Evolutionary conservation across 2,797 vertebrate species (phyloP).

Genomic region (Silurus aristotelis): DNA sequence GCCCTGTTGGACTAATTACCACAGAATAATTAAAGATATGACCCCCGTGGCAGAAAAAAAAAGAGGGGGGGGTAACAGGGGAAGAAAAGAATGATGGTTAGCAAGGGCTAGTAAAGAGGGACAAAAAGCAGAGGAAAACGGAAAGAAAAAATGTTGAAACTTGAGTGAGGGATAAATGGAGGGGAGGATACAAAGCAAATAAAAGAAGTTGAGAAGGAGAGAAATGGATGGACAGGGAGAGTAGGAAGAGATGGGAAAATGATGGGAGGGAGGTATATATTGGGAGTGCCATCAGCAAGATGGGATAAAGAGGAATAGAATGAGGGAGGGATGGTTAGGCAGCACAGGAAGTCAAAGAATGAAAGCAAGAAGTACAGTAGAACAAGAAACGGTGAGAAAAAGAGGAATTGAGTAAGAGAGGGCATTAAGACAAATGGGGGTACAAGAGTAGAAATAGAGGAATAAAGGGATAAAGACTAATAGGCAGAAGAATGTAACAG

Average conservation of each 20-base stretch:
- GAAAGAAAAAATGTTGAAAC: background rate
- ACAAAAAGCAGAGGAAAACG: background rate
- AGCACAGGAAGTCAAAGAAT: background rate
- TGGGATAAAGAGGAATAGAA: background rate
- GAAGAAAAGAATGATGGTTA: background rate
- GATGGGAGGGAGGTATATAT: background rate
- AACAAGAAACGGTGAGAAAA: background rate
- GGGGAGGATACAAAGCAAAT: background rate
- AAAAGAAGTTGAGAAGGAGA: background rate
- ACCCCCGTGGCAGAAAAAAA: slow-evolving; percentile 32
- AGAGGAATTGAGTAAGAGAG: background rate
- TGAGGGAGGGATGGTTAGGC: background rate
- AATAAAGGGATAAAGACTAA: background rate
- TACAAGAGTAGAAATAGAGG: background rate
- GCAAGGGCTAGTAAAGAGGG: background rate
- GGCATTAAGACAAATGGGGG: background rate
- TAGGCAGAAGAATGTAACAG: background rate
- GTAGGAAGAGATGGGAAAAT: background rate
- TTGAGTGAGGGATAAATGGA: background rate
- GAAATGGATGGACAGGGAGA: background rate
- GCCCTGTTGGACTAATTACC: slow-evolving; percentile 58
- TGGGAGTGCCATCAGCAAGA: background rate
- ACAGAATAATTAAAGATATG: slow-evolving; percentile 59
- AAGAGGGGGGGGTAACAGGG: background rate
- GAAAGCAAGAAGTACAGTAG: background rate